phyloP scores from a whole-genome alignment of 2,797 vertebrate genomes.

The Lindbergichthys nudifrons region DNA sequence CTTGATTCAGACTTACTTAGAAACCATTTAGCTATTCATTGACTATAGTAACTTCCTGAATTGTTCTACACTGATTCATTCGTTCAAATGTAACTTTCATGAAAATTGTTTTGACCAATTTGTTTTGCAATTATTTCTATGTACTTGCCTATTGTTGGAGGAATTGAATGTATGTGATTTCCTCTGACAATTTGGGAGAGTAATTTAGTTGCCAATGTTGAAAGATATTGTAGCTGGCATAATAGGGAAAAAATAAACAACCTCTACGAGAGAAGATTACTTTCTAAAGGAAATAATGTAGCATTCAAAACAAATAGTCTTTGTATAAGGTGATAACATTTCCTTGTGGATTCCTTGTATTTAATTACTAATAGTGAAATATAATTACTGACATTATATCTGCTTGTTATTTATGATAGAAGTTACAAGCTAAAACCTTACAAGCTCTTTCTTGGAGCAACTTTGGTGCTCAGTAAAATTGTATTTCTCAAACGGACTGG shows the following conservation, averaged over 20 bases:
- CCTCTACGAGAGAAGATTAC: not conserved
- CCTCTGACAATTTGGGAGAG: constrained; percentile 25
- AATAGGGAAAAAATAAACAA: not conserved
- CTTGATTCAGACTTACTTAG: not conserved
- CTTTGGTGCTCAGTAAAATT: constrained; percentile 41
- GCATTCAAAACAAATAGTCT: constrained; percentile 14
- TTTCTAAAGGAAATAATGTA: constrained; percentile 1
- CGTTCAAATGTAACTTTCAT: no score
- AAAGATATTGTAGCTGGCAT: constrained; percentile 10
- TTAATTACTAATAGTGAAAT: constrained; percentile 50
- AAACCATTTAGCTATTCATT: not conserved
- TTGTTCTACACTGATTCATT: not conserved
- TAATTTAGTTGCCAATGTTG: not conserved
- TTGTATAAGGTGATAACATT: not conserved
- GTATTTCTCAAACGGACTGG: constrained; percentile 43
- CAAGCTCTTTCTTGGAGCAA: constrained; percentile 47
- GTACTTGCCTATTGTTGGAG: not conserved
- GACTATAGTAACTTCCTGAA: not conserved
- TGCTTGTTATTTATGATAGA: constrained; percentile 55
- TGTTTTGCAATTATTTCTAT: not conserved
- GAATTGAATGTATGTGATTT: constrained; percentile 20
- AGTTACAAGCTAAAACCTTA: constrained; percentile 64
- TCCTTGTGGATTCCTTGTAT: constrained; percentile 16
- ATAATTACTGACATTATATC: constrained; percentile 51
- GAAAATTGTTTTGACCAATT: no score